Evolutionary conservation across 1,140 invertebrate species (phyloP).

Genomic region (Megathymus violae): DNA sequence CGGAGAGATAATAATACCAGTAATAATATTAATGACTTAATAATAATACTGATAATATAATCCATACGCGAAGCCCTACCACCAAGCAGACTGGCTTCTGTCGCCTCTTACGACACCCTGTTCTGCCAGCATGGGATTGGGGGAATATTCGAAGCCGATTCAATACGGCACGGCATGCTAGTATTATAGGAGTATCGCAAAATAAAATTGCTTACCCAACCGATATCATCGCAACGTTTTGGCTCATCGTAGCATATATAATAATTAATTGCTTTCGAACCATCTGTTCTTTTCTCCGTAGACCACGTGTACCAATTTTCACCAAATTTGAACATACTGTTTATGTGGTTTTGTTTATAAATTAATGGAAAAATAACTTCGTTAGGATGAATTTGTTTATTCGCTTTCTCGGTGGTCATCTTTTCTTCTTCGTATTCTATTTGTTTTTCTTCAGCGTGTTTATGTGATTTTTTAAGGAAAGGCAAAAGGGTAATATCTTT

Average conservation of each 20-base stretch:
- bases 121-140: no score
- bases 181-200: no score
- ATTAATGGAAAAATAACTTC: constrained; percentile 73
- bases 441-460: constrained; percentile 47
- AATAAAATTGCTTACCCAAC: constrained; percentile 63
- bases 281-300: constrained; percentile 64
- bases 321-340: constrained; percentile 76
- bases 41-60: no score
- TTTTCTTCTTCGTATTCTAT: constrained; percentile 56
- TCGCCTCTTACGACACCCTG: no score
- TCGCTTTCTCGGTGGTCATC: constrained; percentile 57
- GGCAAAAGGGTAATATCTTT: constrained; percentile 55
- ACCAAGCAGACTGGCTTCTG: no score
- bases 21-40: no score
- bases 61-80: no score
- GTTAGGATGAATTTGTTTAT: constrained; percentile 61
- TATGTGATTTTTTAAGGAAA: constrained; percentile 54
- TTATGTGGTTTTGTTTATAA: constrained; percentile 68
- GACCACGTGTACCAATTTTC: constrained; percentile 78
- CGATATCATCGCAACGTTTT: constrained; percentile 71
- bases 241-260: constrained; percentile 75
- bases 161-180: no score
- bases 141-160: no score
- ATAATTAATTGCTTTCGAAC: constrained; percentile 66
- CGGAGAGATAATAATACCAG: no score